A percentile compares a stretch with the other conserved stretches of the same genome.
Evolutionary conservation across 2,797 vertebrate species (phyloP).

Genomic region (Odontamblyopus rebecca): DNA sequence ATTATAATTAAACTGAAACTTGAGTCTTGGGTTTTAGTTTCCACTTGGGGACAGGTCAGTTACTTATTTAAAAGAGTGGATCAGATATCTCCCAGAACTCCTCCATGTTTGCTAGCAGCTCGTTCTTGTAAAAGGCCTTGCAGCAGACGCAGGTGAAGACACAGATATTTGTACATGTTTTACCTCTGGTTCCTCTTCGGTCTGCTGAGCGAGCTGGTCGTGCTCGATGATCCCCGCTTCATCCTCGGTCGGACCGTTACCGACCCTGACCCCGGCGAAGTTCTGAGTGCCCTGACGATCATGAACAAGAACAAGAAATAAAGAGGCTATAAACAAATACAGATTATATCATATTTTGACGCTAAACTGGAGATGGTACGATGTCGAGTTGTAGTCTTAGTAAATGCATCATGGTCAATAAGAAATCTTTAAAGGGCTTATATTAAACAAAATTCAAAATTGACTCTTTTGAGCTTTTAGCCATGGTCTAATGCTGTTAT

Average conservation of each 20-base stretch:
- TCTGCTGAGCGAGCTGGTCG: conserved; percentile 91
- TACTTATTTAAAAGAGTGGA: conserved; percentile 65
- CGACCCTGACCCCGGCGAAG: conserved; percentile 95
- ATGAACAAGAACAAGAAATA: background rate
- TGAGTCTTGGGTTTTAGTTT: conserved; percentile 34
- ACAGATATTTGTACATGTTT: conserved; percentile 31
- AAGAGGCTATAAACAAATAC: background rate
- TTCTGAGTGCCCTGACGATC: conserved; percentile 87
- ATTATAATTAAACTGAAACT: conserved; percentile 39
- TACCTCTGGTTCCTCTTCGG: conserved; percentile 94
- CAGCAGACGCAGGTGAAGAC: background rate
- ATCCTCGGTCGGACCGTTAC: conserved; percentile 96
- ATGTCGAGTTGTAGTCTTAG: too few species aligned
- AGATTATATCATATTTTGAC: background rate
- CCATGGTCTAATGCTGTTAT: too few species aligned
- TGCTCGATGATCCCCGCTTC: conserved; percentile 98
- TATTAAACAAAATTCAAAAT: too few species aligned
- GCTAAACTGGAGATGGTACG: too few species aligned
- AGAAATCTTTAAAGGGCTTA: too few species aligned
- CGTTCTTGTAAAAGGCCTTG: background rate
- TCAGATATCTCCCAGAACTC: conserved; percentile 16
- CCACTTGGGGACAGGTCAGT: conserved; percentile 22
- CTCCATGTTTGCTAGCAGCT: background rate
- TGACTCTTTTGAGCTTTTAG: too few species aligned
- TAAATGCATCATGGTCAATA: too few species aligned